Conservation (phyloP, 2,113 vertebrate species). For the Chrysochloris asiatica region DNA sequence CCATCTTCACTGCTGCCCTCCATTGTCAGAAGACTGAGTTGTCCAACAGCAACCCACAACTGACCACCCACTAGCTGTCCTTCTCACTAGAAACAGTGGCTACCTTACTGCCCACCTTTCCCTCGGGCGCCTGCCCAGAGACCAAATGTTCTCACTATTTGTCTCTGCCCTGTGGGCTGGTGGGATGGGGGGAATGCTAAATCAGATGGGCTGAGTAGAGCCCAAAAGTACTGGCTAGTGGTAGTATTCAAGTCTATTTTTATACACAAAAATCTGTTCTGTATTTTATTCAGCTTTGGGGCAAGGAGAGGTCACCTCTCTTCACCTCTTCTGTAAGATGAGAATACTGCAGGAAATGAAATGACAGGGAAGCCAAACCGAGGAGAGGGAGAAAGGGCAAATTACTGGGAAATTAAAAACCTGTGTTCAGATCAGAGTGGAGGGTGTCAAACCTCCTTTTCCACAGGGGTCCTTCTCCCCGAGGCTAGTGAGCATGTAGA, state of each 20-base stretch:
- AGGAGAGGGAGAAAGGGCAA: slow-evolving; percentile 64
- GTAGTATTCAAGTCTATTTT: slow-evolving; percentile 67
- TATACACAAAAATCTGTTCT: slow-evolving; percentile 77
- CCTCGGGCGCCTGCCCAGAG: neutral
- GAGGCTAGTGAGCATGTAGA: fast-evolving
- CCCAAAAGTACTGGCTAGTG: neutral
- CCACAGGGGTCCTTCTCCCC: neutral
- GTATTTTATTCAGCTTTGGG: slow-evolving; percentile 74
- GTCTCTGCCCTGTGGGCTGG: neutral
- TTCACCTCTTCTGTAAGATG: slow-evolving; percentile 77
- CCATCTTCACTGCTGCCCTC: neutral
- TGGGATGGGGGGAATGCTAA: neutral
- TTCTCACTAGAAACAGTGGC: no score
- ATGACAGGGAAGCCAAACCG: slow-evolving; percentile 71
- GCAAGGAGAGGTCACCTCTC: slow-evolving; percentile 68
- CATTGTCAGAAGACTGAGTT: neutral
- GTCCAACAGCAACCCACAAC: neutral
- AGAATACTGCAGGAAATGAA: slow-evolving; percentile 76
- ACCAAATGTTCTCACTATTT: no score
- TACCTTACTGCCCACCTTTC: neutral
- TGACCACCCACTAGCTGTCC: neutral
- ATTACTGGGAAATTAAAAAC: slow-evolving; percentile 75
- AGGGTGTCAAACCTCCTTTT: slow-evolving; percentile 53
- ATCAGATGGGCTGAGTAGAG: neutral
- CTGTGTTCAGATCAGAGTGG: slow-evolving; percentile 70